Evolutionary conservation across 2,888 invertebrate species (phyloP).

Genomic region (Agrochola lota): DNA sequence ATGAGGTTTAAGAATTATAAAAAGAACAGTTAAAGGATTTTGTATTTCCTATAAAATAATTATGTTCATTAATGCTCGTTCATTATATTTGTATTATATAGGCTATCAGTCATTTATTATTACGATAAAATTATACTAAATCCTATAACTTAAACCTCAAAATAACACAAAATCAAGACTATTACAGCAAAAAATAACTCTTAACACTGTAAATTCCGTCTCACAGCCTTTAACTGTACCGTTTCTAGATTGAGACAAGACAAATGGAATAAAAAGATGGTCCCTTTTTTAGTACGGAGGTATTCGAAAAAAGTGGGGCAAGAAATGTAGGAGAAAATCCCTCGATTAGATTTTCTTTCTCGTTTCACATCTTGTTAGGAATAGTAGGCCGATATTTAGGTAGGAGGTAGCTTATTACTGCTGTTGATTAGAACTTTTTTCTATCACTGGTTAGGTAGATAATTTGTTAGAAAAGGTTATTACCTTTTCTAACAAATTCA

Average conservation of each 20-base stretch:
- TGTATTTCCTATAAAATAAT: too few relatives aligned
- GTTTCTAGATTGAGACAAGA: conserved; percentile 52
- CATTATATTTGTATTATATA: not conserved
- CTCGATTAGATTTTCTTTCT: conserved; percentile 56
- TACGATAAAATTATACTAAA: not conserved
- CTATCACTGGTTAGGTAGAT: conserved; percentile 11
- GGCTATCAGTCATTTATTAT: not conserved
- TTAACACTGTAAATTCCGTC: conserved; percentile 37
- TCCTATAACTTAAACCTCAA: not conserved
- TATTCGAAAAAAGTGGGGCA: conserved; percentile 51
- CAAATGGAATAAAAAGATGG: conserved; percentile 59
- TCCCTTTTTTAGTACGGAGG: conserved; percentile 45
- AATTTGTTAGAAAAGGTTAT: not conserved
- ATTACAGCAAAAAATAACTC: conserved; percentile 17
- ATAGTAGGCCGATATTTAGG: conserved; percentile 30
- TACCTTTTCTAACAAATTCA: too few relatives aligned
- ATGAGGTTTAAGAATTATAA: not conserved
- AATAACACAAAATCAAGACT: conserved; percentile 11
- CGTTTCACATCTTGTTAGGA: conserved; percentile 52
- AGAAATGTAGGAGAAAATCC: conserved; percentile 56
- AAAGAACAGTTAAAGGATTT: too few relatives aligned
- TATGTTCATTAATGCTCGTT: not conserved
- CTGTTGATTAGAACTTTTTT: conserved; percentile 44
- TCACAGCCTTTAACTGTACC: conserved; percentile 39
- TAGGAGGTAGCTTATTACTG: conserved; percentile 15